These are phyloP conservation scores for Leptocoma aspasia DNA, from an alignment of 2,113 vertebrate genomes.

Conservation along the genomic window DNA sequence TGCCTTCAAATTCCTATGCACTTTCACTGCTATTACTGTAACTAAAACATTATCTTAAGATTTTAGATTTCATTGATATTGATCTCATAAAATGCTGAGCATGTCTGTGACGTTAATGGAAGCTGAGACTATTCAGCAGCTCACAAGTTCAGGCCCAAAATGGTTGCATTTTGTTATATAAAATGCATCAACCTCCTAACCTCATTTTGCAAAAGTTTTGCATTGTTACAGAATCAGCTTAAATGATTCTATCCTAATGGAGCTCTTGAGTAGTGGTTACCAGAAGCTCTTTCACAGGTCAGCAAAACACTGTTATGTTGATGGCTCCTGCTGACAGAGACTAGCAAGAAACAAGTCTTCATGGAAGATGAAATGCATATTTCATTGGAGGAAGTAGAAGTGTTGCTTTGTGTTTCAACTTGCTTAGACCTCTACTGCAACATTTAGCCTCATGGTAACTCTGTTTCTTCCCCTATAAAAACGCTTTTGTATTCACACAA, in stretches of 20 bases:
- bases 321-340: conserved; percentile 53
- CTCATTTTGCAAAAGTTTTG: conserved; percentile 40
- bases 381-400: conserved; percentile 53
- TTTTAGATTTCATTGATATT: conserved; percentile 1
- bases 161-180: conserved; percentile 35
- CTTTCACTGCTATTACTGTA: neutral
- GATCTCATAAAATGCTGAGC: conserved; percentile 34
- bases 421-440: neutral
- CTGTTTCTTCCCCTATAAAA: conserved; percentile 32
- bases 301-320: conserved; percentile 56
- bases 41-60: neutral
- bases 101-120: neutral
- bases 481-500: neutral
- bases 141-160: conserved; percentile 20
- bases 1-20: neutral
- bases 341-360: conserved; percentile 58
- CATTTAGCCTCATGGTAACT: conserved; percentile 39
- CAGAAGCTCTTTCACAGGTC: conserved; percentile 69
- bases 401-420: conserved; percentile 50
- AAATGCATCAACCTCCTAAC: conserved; percentile 54
- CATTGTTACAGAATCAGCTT: conserved; percentile 44
- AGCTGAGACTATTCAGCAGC: conserved; percentile 32
- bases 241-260: conserved; percentile 56
- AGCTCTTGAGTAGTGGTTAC: conserved; percentile 50
- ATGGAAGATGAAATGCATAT: conserved; percentile 57